These are phyloP conservation scores for Cladopsammia gracilis DNA, from an alignment of 64 coral and sea anemone species.

Conservation along the genomic window DNA sequence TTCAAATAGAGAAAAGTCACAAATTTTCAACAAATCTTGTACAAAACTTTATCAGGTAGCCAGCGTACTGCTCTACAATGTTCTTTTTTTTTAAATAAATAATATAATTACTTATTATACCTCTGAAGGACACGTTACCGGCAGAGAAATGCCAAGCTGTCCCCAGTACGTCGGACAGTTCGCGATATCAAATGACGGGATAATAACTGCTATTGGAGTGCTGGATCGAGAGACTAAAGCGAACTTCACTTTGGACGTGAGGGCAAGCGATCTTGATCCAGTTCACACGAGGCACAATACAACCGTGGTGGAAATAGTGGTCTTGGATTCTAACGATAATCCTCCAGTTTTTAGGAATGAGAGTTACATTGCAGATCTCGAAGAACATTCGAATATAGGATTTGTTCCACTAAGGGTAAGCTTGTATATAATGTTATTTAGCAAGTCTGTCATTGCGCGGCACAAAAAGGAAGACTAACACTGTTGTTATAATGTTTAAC, in stretches of 20 bases:
- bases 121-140: conserved; percentile 79
- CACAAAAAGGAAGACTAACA: too few species aligned
- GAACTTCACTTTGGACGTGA: conserved; percentile 83
- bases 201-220: conserved; percentile 62
- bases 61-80: too few species aligned
- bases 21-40: too few species aligned
- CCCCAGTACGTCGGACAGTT: conserved; percentile 61
- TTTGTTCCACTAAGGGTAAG: conserved; percentile 62
- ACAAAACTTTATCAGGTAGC: too few species aligned
- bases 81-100: background rate
- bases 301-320: conserved; percentile 79
- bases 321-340: conserved; percentile 90
- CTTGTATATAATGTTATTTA: too few species aligned
- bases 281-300: conserved; percentile 73
- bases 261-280: conserved; percentile 81
- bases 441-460: background rate
- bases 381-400: conserved; percentile 72
- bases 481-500: too few species aligned
- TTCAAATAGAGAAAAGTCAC: too few species aligned
- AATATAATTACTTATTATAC: background rate
- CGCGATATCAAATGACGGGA: conserved; percentile 61
- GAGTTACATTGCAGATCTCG: conserved; percentile 67
- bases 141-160: conserved; percentile 81
- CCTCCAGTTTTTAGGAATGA: conserved; percentile 75
- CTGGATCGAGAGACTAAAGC: conserved; percentile 78